These are phyloP conservation scores for Zootermopsis nevadensis DNA, from an alignment of 2,888 invertebrate genomes.

Conservation along the genomic window DNA sequence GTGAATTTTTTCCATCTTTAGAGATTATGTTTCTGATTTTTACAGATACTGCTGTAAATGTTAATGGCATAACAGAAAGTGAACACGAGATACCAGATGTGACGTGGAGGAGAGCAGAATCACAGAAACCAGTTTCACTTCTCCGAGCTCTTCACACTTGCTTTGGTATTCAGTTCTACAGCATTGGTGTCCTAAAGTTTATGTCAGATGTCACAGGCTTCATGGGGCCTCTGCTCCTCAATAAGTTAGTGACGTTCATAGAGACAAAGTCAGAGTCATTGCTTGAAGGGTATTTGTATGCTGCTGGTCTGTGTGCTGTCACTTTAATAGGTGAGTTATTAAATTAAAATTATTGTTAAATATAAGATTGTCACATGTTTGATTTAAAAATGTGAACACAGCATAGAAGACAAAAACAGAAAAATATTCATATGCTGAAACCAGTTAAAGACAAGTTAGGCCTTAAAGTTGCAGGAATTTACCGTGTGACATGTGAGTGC, in stretches of 20 bases:
- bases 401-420: too few species aligned
- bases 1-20: too few species aligned
- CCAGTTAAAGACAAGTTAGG: too few species aligned
- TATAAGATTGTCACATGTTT: too few species aligned
- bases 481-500: too few species aligned
- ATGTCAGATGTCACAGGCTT: constrained; percentile 86
- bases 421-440: too few species aligned
- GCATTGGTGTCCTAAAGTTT: constrained; percentile 85
- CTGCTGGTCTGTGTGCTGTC: constrained; percentile 72
- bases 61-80: constrained; percentile 11
- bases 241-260: constrained; percentile 82
- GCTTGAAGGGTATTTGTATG: constrained; percentile 74
- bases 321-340: constrained; percentile 73
- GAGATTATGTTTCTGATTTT: too few species aligned
- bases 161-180: constrained; percentile 86
- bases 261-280: constrained; percentile 77
- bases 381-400: too few species aligned
- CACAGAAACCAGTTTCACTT: constrained; percentile 64
- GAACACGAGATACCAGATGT: constrained; percentile 1
- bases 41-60: neutral
- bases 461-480: too few species aligned
- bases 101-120: neutral
- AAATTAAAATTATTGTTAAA: neutral
- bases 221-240: constrained; percentile 89
- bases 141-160: constrained; percentile 77